phyloP scores from a whole-genome alignment of 2,113 vertebrate genomes.

The Pseudolaguvia tuberculata region DNA sequence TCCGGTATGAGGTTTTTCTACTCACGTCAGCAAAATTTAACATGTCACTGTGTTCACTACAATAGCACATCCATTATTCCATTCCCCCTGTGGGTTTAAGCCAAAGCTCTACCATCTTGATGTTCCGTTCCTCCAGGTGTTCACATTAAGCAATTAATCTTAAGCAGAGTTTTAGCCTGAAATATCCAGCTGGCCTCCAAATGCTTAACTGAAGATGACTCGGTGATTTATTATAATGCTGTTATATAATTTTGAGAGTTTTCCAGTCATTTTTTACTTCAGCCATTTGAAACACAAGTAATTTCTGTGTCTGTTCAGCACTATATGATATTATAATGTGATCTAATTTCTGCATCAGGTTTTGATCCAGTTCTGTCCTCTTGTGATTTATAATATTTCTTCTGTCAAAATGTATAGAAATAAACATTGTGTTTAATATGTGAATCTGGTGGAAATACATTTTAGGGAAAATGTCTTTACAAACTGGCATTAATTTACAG shows the following conservation, averaged over 20 bases:
- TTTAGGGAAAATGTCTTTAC: conserved; percentile 49
- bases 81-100: conserved; percentile 4
- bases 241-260: conserved; percentile 1
- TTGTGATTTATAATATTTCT: background rate
- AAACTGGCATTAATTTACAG: conserved; percentile 54
- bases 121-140: conserved; percentile 30
- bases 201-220: background rate
- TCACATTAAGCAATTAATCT: conserved; percentile 21
- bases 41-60: conserved; percentile 17
- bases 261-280: background rate
- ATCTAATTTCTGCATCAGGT: background rate
- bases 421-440: background rate
- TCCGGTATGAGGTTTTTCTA: conserved; percentile 17
- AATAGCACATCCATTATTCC: conserved; percentile 27
- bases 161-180: conserved; percentile 7
- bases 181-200: conserved; percentile 15
- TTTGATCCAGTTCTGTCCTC: background rate
- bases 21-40: conserved; percentile 23
- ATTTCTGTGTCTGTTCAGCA: background rate
- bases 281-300: background rate
- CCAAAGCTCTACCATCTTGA: conserved; percentile 16
- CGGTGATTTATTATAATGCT: conserved; percentile 5
- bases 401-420: background rate
- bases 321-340: background rate
- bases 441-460: conserved; percentile 8